Conservation (phyloP, 2,797 vertebrate genomes). For the Trachurus trachurus region DNA sequence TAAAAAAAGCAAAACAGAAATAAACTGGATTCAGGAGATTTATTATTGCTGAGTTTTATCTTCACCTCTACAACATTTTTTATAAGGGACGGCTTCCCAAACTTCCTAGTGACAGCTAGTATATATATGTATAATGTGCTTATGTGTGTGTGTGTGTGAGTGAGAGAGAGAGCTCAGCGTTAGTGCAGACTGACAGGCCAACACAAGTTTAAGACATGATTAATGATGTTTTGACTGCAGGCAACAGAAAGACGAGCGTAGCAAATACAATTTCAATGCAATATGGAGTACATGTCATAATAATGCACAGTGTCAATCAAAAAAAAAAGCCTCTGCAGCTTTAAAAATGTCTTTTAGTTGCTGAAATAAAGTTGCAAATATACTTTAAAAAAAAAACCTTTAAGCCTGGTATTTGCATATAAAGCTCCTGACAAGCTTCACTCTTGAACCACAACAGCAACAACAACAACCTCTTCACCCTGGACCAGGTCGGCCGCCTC, state of each 20-base stretch:
- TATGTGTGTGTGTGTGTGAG: too few relatives aligned
- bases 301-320: too few relatives aligned
- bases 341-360: neutral
- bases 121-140: too few relatives aligned
- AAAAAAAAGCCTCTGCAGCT: neutral
- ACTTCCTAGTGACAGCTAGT: too few relatives aligned
- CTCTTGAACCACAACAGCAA: constrained; percentile 50
- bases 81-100: too few relatives aligned
- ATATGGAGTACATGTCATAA: too few relatives aligned
- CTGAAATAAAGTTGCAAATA: neutral
- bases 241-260: too few relatives aligned
- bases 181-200: too few relatives aligned
- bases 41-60: neutral
- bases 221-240: too few relatives aligned
- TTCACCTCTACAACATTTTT: neutral
- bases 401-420: neutral
- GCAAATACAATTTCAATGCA: too few relatives aligned
- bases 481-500: neutral
- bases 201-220: too few relatives aligned
- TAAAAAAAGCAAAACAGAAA: neutral
- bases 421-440: constrained; percentile 23
- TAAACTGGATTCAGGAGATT: neutral
- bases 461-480: constrained; percentile 44
- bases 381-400: neutral
- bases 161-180: too few relatives aligned